Conservation (phyloP, 1,140 invertebrate genomes). For the Agraylea sexmaculata region DNA sequence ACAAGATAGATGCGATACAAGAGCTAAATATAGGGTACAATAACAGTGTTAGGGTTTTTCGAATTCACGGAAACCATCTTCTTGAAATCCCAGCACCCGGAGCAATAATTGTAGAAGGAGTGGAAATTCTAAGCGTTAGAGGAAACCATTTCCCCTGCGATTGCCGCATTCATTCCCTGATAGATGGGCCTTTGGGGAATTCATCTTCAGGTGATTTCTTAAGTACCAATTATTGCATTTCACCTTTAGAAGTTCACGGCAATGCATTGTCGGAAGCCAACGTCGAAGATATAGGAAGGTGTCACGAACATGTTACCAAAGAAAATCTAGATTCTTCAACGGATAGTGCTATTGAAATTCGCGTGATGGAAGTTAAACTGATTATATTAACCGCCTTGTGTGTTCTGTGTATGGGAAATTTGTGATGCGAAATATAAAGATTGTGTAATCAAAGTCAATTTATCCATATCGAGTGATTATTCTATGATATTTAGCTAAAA, state of each 20-base stretch:
- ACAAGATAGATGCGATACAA: constrained; percentile 71
- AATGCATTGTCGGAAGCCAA: constrained; percentile 48
- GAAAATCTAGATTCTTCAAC: constrained; percentile 20
- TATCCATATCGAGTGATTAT: no score
- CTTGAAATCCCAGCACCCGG: constrained; percentile 57
- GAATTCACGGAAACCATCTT: constrained; percentile 70
- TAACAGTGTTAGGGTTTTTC: constrained; percentile 53
- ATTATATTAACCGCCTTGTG: no score
- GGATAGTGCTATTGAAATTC: no score
- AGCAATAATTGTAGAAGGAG: constrained; percentile 50
- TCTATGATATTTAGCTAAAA: no score
- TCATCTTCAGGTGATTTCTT: constrained; percentile 52
- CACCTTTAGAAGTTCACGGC: constrained; percentile 67
- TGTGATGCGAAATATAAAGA: no score
- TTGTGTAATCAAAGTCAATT: no score
- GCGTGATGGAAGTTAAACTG: no score
- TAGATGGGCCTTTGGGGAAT: constrained; percentile 59
- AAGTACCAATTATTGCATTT: constrained; percentile 71
- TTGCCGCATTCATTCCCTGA: constrained; percentile 62
- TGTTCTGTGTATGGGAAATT: no score
- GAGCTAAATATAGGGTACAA: constrained; percentile 53
- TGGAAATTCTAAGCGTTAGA: constrained; percentile 52
- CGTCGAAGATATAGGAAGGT: constrained; percentile 18
- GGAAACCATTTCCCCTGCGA: constrained; percentile 76
- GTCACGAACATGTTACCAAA: constrained; percentile 20